Percentiles rank a stretch among this genome's conserved stretches.
These are phyloP conservation scores for Gallinago jamesoni DNA, from an alignment of 2,113 vertebrate species.

Conservation along the genomic window DNA sequence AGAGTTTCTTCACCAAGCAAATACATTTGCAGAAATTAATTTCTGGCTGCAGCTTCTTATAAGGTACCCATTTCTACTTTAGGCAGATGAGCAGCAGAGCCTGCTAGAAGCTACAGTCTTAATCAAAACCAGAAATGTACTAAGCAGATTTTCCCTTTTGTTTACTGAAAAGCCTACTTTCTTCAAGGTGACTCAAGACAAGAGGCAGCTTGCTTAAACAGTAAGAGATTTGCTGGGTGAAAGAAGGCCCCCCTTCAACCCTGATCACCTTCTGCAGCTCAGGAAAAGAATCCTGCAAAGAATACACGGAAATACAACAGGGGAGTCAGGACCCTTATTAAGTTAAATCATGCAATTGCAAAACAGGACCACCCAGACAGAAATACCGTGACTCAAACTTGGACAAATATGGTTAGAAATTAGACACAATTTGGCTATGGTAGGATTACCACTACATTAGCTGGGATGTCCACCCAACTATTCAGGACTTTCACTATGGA, in stretches of 20 bases:
- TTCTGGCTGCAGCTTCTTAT: neutral
- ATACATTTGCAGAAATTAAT: conserved; percentile 4
- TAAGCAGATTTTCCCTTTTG: conserved; percentile 32
- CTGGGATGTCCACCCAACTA: neutral
- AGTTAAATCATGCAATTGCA: neutral
- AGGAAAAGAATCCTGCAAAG: neutral
- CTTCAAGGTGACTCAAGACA: conserved; percentile 39
- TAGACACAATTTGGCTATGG: neutral
- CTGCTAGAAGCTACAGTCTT: neutral
- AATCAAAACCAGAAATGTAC: conserved; percentile 4
- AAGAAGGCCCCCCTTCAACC: neutral
- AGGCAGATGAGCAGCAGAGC: neutral
- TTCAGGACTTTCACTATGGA: neutral
- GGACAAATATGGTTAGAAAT: neutral
- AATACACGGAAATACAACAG: neutral
- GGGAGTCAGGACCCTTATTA: neutral
- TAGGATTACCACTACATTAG: neutral
- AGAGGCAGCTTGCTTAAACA: neutral
- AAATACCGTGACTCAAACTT: neutral
- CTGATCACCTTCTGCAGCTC: neutral
- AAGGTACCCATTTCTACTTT: neutral
- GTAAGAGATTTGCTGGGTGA: neutral
- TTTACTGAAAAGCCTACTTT: conserved; percentile 28
- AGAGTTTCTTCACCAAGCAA: neutral
- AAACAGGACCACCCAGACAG: neutral